Base-by-base conservation (phyloP, 2,888 invertebrate species). In the Margaritifera margaritifera region DNA sequence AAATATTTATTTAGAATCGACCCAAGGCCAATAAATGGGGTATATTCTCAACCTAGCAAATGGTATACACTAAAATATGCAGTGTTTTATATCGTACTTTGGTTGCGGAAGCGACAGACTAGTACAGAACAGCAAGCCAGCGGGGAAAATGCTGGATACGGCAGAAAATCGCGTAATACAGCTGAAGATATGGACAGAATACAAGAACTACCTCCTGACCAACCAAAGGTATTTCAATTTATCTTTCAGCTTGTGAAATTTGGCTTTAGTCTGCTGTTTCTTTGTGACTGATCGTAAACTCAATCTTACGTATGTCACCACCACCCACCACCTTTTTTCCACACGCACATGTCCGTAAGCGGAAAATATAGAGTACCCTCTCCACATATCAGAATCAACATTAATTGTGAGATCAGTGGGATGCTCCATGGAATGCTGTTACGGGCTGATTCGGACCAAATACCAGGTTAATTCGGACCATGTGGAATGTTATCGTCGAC, bases 31-130 rank as follows among this genome's bases (percentile, higher is more conserved):
- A 92, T 93, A 64, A 91, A 92, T 57, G 93, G 92, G 1, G 88
- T 93, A 0, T 94, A 94, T 83, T 89, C 90, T 0, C 92, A 92
- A 71, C 92, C 92, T 0, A 93, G 93, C 31, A 92, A 92, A 88
- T 93, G 92, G 92, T 94, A 92, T 86, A 91, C 91, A 72, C 64
- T 93, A 51, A 94, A 94, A 88, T 93, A 93, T 88, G 87, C 86
- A 0, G 54, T 91, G 20, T 93, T 94, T 78, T 90, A 91, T 6
- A 77, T 90, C 19, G 69, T 93, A 6, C 91, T 93, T 77, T 91
- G 91, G 80, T 88, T 91, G 71, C 90, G 93, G 84, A 92, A 92
- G 64, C 71, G 77, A 8, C 77, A 82, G 69, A 80, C 78, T 61
- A 60, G 79, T 50, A 79, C 77, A 25, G 27, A 51, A 31, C 54